Evolutionary conservation across 2,797 vertebrate genomes (phyloP), one percentile per base, ranked within the genome.

Genomic region (Gephyroberyx darwinii): DNA sequence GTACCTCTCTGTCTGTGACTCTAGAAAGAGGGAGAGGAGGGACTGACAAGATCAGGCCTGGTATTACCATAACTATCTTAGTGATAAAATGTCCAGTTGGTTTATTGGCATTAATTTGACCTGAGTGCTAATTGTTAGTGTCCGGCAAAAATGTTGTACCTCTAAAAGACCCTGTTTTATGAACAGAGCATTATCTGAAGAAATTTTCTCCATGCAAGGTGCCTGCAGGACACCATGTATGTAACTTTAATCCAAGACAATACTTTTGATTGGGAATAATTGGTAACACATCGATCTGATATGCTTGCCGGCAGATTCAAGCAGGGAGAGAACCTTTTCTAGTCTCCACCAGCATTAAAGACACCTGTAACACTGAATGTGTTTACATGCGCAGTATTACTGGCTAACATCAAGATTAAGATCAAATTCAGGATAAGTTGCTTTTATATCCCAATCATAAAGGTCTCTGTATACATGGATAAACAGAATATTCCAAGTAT

Each of bases 1-100:
- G 81, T 91, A 92, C 82, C 80, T 87, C 84, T 83, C 67, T 70
- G 61, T 79, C 73, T 84, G 64, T 80, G 80, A 86, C 75, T 61
- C 16, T 47, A 84, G 80, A 75, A 77, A 68, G 74, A 83, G 74
- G 75, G 71, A 26, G 62, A 51, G 33, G 51, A 69, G 76, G 41
- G 60, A 72, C 35, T 71, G 69, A 80, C 56, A 54, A 69, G 71
- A 53, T 75, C 57, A 37, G 78, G 72, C 75, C 72, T 74, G 20
- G 65, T 86, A 81, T 81, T n/a, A 72, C 39, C 12, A 16, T 39
- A 30, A 59, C 35, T 71, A 82, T 81, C 75, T 80, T 67, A 53
- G 66, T 75, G 45, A 63, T 84, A 30, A 50, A 71, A 59, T 69
- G 45, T 77, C 75, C 69, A 68, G 54, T 69, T 80, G 65, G 31